Evolutionary conservation across 2,797 vertebrate species (phyloP).

Genomic region (Adelosebastes latens): DNA sequence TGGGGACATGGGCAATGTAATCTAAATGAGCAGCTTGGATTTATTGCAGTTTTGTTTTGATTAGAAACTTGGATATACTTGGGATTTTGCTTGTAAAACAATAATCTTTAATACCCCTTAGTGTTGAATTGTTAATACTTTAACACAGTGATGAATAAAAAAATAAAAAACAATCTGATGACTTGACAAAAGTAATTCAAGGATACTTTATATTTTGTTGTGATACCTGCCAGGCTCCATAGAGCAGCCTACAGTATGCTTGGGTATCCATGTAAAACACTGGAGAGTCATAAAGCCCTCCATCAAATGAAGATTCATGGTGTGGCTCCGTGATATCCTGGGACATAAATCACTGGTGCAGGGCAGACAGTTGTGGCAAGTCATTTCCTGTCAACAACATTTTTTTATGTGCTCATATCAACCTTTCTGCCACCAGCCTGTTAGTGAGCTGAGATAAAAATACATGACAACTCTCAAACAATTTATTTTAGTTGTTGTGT

Average conservation of each 20-base stretch:
- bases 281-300: constrained; percentile 32
- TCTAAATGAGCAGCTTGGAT: constrained; percentile 25
- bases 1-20: not conserved
- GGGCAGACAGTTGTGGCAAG: constrained; percentile 61
- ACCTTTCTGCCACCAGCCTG: constrained; percentile 12
- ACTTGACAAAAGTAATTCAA: not conserved
- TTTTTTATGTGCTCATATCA: constrained; percentile 35
- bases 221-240: not conserved
- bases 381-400: constrained; percentile 60
- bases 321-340: constrained; percentile 52
- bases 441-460: constrained; percentile 16
- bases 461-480: not conserved
- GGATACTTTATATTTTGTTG: not conserved
- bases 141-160: not conserved
- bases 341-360: constrained; percentile 59
- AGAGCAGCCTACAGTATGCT: not conserved
- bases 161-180: not conserved
- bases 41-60: not conserved
- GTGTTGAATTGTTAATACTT: not conserved
- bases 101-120: not conserved
- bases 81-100: not conserved
- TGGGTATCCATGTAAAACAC: constrained; percentile 21
- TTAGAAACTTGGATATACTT: not conserved
- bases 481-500: not conserved
- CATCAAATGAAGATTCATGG: constrained; percentile 63